Evolutionary conservation across 2,888 invertebrate species (phyloP).

Genomic region (Drosophila neonasuta): DNA sequence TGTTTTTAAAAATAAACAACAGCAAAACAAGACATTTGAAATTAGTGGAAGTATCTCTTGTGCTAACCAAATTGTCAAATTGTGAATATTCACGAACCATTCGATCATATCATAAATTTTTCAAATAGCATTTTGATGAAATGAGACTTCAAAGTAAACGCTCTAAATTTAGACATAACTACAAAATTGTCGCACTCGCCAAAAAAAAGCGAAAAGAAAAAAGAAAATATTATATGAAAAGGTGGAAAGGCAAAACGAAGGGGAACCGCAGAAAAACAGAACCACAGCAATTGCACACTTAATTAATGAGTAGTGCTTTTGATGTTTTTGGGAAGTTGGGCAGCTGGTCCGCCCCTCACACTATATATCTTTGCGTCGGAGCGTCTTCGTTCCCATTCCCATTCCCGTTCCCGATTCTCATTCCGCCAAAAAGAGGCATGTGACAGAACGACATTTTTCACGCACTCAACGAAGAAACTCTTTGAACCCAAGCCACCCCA

Average conservation of each 20-base stretch:
- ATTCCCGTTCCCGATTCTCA: not conserved
- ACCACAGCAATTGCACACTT: constrained; percentile 79
- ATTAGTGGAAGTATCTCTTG: constrained; percentile 10
- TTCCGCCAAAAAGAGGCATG: constrained; percentile 43
- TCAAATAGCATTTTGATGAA: constrained; percentile 39
- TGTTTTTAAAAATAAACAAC: constrained; percentile 27
- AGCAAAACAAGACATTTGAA: constrained; percentile 10
- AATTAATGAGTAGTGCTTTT: constrained; percentile 80
- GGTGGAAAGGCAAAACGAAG: constrained; percentile 52
- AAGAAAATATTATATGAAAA: constrained; percentile 29
- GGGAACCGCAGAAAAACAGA: constrained; percentile 5
- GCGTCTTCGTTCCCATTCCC: not conserved
- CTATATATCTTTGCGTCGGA: not conserved
- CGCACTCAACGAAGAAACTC: constrained; percentile 63
- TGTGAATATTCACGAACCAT: constrained; percentile 2
- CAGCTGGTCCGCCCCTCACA: constrained; percentile 49
- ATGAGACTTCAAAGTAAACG: constrained; percentile 66
- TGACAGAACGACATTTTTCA: constrained; percentile 74
- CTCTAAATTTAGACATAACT: constrained; percentile 66
- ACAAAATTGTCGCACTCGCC: constrained; percentile 39
- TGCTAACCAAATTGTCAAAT: constrained; percentile 31
- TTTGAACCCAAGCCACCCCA: constrained; percentile 59
- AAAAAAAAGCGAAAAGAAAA: not conserved
- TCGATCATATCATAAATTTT: constrained; percentile 17
- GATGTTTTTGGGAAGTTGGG: constrained; percentile 68